phyloP scores from a whole-genome alignment of 2,888 invertebrate species.

The Morpho achilles region DNA sequence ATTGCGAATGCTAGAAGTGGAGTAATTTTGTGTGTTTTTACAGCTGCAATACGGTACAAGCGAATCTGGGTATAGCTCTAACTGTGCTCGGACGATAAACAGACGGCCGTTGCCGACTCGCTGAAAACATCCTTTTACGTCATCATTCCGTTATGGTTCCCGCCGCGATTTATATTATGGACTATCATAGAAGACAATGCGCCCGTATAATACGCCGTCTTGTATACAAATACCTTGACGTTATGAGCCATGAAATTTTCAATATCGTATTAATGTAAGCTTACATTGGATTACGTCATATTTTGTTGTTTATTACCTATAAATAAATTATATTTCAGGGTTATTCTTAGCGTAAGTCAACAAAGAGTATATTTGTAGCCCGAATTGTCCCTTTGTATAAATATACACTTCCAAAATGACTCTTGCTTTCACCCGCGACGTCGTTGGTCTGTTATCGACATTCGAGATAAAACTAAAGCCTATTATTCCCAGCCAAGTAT shows the following conservation, averaged over 20 bases:
- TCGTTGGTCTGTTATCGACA: too few relatives aligned
- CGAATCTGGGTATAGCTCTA: conserved; percentile 62
- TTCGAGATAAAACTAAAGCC: too few relatives aligned
- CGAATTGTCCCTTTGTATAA: too few relatives aligned
- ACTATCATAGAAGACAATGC: conserved; percentile 16
- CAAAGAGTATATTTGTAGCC: too few relatives aligned
- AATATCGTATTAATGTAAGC: conserved; percentile 13
- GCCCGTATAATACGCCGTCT: conserved; percentile 5
- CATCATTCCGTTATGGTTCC: conserved; percentile 66
- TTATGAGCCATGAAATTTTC: conserved; percentile 16
- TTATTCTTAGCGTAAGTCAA: too few relatives aligned
- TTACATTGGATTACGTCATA: conserved; percentile 2
- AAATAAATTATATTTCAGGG: too few relatives aligned
- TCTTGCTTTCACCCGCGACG: too few relatives aligned
- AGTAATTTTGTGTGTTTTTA: conserved; percentile 67
- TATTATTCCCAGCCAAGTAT: too few relatives aligned
- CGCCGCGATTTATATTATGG: conserved; percentile 35
- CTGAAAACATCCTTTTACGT: conserved; percentile 79
- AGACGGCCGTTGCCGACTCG: conserved; percentile 69
- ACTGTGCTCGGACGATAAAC: conserved; percentile 72
- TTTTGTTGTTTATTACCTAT: background rate
- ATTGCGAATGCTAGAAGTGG: conserved; percentile 53
- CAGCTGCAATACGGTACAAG: conserved; percentile 69
- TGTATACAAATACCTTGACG: conserved; percentile 13
- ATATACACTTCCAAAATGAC: too few relatives aligned